phyloP scores from a whole-genome alignment of 2,888 invertebrate genomes.

The Aspidapion aeneum region DNA sequence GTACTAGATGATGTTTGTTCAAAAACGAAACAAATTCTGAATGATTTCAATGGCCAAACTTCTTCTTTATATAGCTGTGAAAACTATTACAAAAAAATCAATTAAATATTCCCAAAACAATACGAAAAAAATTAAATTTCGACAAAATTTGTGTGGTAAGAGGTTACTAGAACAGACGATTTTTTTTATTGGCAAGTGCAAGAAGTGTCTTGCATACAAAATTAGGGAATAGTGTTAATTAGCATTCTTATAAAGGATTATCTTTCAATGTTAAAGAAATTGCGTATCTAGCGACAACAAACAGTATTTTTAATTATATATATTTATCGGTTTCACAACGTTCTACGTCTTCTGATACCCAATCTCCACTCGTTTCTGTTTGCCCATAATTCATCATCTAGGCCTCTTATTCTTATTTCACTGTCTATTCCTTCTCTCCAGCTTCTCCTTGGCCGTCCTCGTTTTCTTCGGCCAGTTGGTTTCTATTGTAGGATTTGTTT shows the following conservation, averaged over 20 bases:
- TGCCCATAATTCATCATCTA: too few species aligned
- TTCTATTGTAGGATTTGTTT: too few species aligned
- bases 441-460: too few species aligned
- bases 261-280: neutral
- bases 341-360: too few species aligned
- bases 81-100: neutral
- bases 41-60: neutral
- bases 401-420: too few species aligned
- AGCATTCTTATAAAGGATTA: neutral
- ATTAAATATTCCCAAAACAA: neutral
- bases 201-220: neutral
- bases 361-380: too few species aligned
- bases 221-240: neutral
- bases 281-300: too few species aligned
- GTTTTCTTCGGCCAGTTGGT: too few species aligned
- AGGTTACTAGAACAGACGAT: neutral
- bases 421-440: too few species aligned
- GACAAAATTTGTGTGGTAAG: neutral
- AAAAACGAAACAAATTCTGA: slow-evolving; percentile 24
- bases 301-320: too few species aligned
- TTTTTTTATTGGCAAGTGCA: neutral
- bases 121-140: neutral
- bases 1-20: slow-evolving; percentile 20
- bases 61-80: neutral
- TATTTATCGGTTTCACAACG: too few species aligned